phyloP scores from a whole-genome alignment of 2,888 invertebrate species.

The Philopedon plagiatum region DNA sequence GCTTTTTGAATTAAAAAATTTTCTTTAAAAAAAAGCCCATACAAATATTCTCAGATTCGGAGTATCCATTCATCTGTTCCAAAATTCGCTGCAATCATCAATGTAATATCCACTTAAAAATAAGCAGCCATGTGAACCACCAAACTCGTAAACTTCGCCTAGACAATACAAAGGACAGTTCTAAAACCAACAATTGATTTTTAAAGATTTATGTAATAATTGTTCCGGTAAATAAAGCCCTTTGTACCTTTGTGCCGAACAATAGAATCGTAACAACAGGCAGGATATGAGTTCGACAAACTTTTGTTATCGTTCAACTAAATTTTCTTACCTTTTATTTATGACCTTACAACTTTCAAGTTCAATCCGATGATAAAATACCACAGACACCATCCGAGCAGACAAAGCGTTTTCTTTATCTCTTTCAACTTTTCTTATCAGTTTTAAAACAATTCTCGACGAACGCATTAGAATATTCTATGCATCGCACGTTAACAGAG shows the following conservation, averaged over 20 bases:
- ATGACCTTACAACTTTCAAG: not conserved
- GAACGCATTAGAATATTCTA: constrained; percentile 7
- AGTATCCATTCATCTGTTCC: too few relatives aligned
- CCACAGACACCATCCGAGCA: not conserved
- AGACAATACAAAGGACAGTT: not conserved
- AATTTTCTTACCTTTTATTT: constrained; percentile 17
- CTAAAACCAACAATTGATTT: constrained; percentile 9
- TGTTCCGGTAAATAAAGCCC: constrained; percentile 14
- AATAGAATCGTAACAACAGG: constrained; percentile 3
- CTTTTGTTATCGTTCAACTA: constrained; percentile 10
- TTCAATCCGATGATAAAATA: not conserved
- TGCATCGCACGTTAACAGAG: not conserved
- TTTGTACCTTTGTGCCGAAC: not conserved
- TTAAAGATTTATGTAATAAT: constrained; percentile 18
- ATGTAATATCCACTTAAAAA: too few relatives aligned
- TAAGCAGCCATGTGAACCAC: too few relatives aligned
- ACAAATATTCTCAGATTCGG: too few relatives aligned
- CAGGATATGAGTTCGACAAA: constrained; percentile 23
- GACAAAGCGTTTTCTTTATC: not conserved
- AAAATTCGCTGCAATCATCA: too few relatives aligned
- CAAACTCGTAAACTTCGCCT: not conserved
- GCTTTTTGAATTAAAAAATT: too few relatives aligned
- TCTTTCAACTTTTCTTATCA: constrained; percentile 3
- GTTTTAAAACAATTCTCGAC: constrained; percentile 2
- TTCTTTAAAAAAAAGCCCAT: too few relatives aligned